Evolutionary conservation across 2,888 invertebrate species (phyloP), one percentile per base, ranked within the genome.

Genomic region (Alentia gelatinosa): DNA sequence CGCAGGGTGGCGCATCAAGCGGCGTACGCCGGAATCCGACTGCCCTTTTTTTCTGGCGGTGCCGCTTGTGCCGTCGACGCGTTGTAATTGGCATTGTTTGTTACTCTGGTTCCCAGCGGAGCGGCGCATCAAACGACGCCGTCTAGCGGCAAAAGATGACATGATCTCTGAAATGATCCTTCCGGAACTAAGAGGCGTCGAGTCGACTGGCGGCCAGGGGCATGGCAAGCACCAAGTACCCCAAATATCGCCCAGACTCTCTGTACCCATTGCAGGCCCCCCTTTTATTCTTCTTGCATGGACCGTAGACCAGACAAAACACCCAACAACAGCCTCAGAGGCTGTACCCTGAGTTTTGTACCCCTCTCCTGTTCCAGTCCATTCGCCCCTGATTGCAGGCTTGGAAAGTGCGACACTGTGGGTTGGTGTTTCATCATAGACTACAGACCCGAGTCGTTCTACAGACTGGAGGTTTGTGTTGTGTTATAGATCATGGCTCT

Each of bases 61-160:
- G 68, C 12, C 68, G 68, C 30, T 30, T 12, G 68, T 68, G 26
- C 23, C 56, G 56, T 56, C n/a, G n/a, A n/a, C n/a, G 19, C 7
- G 68, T 23, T 23, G 40, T 83, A 83, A 83, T 83, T 83, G 83
- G 83, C 83, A 83, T 83, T 83, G 83, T 83, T 83, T 83, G 83
- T 35, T 23, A 83, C 83, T 23, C 83, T 26, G 83, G 37, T 35
- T 37, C 15, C 26, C 33, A 4, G 15, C 75, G 26, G 75, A 15
- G 75, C 33, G 19, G 19, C 75, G 35, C 33, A 19, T 75, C 35
- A 30, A 75, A 75, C 75, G 19, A 75, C 35, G 56, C n/a, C n/a
- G n/a, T 12, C 47, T 19, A 7, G 7, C 47, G 9, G 47, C 47
- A 47, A 7, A 12, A 7, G 9, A 47, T 12, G 47, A 47, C 47